Conservation (phyloP, 2,113 vertebrate species). For the Archocentrus centrarchus region DNA sequence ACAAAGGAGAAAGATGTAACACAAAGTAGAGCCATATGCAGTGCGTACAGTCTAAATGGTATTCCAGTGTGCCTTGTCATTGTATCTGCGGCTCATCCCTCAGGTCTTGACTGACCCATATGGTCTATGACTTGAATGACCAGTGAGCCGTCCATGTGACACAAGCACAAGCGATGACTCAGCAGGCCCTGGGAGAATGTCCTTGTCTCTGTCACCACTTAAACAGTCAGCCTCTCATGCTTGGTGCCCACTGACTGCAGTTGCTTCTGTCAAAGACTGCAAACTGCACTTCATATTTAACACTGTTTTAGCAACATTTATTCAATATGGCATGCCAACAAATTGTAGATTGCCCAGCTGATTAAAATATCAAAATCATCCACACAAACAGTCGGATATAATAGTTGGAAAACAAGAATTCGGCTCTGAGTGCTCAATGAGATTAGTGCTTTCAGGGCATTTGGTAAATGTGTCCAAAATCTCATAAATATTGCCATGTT, state of each 20-base stretch:
- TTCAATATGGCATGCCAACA: too few species aligned
- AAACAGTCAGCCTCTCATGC: not conserved
- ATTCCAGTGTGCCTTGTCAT: constrained; percentile 8
- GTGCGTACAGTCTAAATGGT: not conserved
- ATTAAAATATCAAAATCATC: too few species aligned
- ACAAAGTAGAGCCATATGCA: constrained; percentile 3
- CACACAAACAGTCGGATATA: too few species aligned
- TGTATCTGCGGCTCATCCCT: constrained; percentile 29
- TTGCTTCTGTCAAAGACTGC: not conserved
- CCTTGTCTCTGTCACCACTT: not conserved
- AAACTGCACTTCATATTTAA: not conserved
- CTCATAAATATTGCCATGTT: not conserved
- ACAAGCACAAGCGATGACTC: constrained; percentile 34
- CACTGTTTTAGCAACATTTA: too few species aligned
- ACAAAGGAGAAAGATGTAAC: not conserved
- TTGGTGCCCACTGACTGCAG: not conserved
- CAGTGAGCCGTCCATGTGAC: constrained; percentile 1
- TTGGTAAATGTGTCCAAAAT: too few species aligned
- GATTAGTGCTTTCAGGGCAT: too few species aligned
- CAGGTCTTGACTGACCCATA: constrained; percentile 36
- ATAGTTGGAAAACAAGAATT: too few species aligned
- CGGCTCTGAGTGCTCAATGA: too few species aligned
- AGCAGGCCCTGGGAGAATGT: not conserved
- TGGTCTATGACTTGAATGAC: constrained; percentile 3
- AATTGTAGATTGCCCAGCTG: too few species aligned